Evolutionary conservation across 2,888 invertebrate genomes (phyloP).

Genomic region (Noctua janthina): DNA sequence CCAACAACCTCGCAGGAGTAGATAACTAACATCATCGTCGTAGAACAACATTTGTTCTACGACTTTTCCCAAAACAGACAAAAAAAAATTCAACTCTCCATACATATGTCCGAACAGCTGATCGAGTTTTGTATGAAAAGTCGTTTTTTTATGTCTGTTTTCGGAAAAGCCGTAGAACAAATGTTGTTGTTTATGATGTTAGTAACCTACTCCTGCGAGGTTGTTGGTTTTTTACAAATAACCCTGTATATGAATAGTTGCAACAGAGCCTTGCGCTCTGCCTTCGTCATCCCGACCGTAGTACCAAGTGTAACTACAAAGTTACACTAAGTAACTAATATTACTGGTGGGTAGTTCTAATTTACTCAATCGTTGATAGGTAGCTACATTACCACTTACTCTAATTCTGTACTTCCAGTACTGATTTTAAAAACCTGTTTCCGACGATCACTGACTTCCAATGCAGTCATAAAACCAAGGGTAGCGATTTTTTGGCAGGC

Average conservation of each 20-base stretch:
- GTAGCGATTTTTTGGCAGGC: constrained; percentile 92
- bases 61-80: no score
- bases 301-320: not conserved
- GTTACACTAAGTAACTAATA: not conserved
- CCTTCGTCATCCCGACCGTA: not conserved
- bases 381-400: constrained; percentile 89
- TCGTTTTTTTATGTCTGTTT: no score
- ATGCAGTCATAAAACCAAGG: constrained; percentile 93
- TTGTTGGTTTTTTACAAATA: no score
- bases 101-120: no score
- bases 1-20: no score
- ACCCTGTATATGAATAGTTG: not conserved
- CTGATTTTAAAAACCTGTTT: constrained; percentile 93
- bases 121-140: no score
- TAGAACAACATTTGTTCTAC: no score
- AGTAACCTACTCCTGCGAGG: no score
- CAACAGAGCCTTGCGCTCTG: not conserved
- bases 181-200: no score
- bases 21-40: no score
- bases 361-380: not conserved
- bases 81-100: no score
- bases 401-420: constrained; percentile 92
- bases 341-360: not conserved
- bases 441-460: constrained; percentile 93
- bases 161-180: no score